Evolutionary conservation across 2,113 vertebrate species (phyloP), one percentile per base, ranked within the genome.

Genomic region (Ophiodon elongatus): DNA sequence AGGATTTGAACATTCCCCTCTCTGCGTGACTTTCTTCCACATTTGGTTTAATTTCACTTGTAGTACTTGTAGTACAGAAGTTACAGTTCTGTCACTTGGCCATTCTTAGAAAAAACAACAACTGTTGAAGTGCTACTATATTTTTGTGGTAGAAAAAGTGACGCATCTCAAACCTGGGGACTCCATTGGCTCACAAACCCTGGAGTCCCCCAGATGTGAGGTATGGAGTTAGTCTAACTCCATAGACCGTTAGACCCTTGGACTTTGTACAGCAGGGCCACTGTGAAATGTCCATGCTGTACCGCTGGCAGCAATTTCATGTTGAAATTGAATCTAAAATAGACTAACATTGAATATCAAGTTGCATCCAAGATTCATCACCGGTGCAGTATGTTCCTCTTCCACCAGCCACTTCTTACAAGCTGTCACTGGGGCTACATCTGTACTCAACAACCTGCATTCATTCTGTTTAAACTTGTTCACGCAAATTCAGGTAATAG

Each of bases 391-490:
- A 8, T 41, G 31, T 64, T 73, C 31, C 43, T 71, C 41, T 31
- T 74, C n/a, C 54, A 29, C n/a, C 43, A n/a, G 6, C 15, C 27
- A 57, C 10, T 47, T 50, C 37, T 21, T 17, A 8, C 43, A 56
- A 45, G 71, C 47, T 56, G 54, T 73, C n/a, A 27, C 33, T 74
- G 47, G 27, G 37, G 27, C 27, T 57, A 11, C 27, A 25, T 70
- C 31, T 1, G 11, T 21, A 19, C 59, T 64, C 59, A 17, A 41
- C 25, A 64, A 17, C 59, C 35, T 73, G 27, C 23, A 21, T 56
- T n/a, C 11, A 41, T 9, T 52, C 50, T 23, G 50, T 52, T 73
- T 73, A 21, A 80, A 72, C 39, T 33, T 64, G 59, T 73, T 78
- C 35, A 54, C 13, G 17, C n/a, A 62, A 63, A 39, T 74, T 21